Conservation (phyloP, 2,888 invertebrate genomes). For the Caenorhabditis zanzibari region DNA sequence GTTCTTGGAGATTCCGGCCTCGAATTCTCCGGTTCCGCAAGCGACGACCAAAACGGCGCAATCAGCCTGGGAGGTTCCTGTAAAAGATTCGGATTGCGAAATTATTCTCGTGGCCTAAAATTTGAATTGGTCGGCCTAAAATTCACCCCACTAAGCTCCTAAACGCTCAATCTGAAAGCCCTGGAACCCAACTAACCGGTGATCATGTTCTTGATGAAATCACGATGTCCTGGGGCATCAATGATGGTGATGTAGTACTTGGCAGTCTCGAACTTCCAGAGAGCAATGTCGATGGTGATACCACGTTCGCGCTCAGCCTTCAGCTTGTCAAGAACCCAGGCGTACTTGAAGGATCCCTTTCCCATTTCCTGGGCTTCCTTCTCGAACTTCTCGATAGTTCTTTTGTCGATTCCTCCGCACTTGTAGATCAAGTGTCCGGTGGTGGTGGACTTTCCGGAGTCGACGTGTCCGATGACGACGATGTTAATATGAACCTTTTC, state of each 20-base stretch:
- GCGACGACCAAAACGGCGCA: constrained; percentile 99
- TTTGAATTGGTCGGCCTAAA: neutral
- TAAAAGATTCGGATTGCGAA: constrained; percentile 29
- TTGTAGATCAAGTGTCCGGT: constrained; percentile 98
- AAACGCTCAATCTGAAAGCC: neutral
- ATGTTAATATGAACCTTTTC: constrained; percentile 99
- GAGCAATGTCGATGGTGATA: constrained; percentile 84
- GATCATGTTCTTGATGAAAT: constrained; percentile 99
- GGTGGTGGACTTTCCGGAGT: constrained; percentile 97
- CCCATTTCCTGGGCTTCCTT: constrained; percentile 95
- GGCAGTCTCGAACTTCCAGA: constrained; percentile 84
- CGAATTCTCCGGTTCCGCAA: constrained; percentile 99
- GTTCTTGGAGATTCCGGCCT: constrained; percentile 99
- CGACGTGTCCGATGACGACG: constrained; percentile 99
- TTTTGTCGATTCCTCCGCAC: constrained; percentile 99
- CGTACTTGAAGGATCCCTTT: constrained; percentile 98
- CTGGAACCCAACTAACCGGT: constrained; percentile 87
- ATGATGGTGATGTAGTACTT: constrained; percentile 88
- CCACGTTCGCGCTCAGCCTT: constrained; percentile 87
- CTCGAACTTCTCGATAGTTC: constrained; percentile 99
- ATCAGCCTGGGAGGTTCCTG: constrained; percentile 88
- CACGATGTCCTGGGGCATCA: constrained; percentile 99
- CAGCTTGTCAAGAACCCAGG: constrained; percentile 99
- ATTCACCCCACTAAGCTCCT: neutral
- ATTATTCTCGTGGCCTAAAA: neutral